Evolutionary conservation across 1,140 invertebrate genomes (phyloP), one percentile per base, ranked within the genome.

Genomic region (Procambarus clarkii): DNA sequence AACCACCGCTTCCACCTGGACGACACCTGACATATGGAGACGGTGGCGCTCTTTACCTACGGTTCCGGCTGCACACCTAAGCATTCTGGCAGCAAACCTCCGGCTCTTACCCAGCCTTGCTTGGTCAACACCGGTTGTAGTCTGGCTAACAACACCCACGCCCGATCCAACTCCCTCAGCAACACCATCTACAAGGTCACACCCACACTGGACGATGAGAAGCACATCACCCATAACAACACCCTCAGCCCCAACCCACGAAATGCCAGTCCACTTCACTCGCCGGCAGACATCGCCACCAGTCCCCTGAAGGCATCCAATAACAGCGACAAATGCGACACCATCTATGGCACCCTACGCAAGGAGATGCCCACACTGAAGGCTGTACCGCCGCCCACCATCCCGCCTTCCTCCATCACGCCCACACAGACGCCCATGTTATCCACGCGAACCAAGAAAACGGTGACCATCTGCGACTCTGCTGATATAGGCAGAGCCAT

Each of bases 21-120:
- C 24, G 92, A 93, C 69, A 93, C 92, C 92, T 93, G 92, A 93
- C 92, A 92, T 82, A 83, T 93, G 88, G 92, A 93, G 80, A 91
- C 91, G 21, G 83, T 93, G 91, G 92, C 92, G 2, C 79, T 93
- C 21, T 93, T 93, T 46, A 92, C 87, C 77, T 93, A 93, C 48
- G 91, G 92, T 4, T 69, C 81, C 2, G 91, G 84, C 76, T 82
- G 91, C 60, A 85, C 69, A 1, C 82, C 91, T 8, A 83, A 84
- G 71, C 71, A 79, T 9, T 58, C 82, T 7, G 71, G 74, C 44
- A 64, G 82, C 71, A 85, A 77, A 54, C 74, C 69, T 54, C 44
- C 82, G 45, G 48, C 82, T 34, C 54, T 71, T 46, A 44, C 82
- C 50, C 88, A 84, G 88, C 88, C 88, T 24, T 91, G 88, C 82